Base-by-base conservation (phyloP, 2,888 invertebrate genomes). In the Drosophila kambysellisi region DNA sequence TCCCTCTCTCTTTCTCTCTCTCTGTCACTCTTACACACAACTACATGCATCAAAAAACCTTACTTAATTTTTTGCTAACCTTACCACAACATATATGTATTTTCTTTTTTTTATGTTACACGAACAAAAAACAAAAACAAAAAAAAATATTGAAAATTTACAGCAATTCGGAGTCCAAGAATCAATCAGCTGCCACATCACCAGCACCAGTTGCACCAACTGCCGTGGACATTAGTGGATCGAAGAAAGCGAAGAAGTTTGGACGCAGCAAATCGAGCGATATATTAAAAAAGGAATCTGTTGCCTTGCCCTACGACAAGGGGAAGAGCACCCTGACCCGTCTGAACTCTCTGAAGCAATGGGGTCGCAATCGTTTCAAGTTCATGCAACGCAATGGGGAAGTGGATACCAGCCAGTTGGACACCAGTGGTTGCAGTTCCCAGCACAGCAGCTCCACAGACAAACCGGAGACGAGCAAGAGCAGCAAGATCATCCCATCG, bases 321-420 rank as follows among this genome's bases (percentile, higher is more conserved):
- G 92, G 93, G 25, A 93, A 93, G 83, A 91, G 83, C 94, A 95
- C 93, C 93, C 94, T 92, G 78, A 92, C 93, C 12, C 91, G 93
- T 35, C 96, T 97, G 92, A 96, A 97, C 92, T 96, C 96, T 33
- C 93, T 97, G 66, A 97, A 97, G 92, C 96, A 97, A 91, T 97
- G 97, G 97, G 97, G 97, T 67, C 96, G 96, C 91, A 97, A 95
- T 87, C 95, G 97, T 82, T 94, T 97, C 91, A 95, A 95, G 92
- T 94, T 96, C 91, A 96, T 97, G 90, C 96, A 96, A 83, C 94
- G 95, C 92, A 95, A 60, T 25, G 84, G 94, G 65, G 91, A 92
- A 86, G 92, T 35, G 30, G 79, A 79, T 59, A 65, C 70, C 68
- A 80, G 83, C 61, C 92, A 81, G 81, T 93, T 93, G 91, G 94